Percentiles rank a stretch among this genome's conserved stretches.
phyloP scores from a whole-genome alignment of 2,888 invertebrate genomes.

The Platycnemis pennipes region DNA sequence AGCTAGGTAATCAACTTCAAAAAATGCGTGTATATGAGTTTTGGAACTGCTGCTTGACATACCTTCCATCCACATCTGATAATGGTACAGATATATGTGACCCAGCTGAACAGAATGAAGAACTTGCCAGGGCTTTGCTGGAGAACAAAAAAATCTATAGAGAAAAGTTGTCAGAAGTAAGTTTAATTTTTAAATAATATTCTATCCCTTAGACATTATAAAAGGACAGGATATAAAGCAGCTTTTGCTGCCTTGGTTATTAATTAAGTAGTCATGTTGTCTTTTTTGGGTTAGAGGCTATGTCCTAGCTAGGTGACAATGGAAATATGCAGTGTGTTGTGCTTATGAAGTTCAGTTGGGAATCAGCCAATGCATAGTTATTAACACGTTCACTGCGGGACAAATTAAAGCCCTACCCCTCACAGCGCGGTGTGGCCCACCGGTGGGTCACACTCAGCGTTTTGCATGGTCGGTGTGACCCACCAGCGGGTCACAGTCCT shows the following conservation, averaged over 20 bases:
- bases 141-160: background rate
- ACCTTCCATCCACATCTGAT: background rate
- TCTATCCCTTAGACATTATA: background rate
- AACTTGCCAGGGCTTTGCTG: background rate
- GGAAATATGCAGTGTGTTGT: no score
- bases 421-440: no score
- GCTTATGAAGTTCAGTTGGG: no score
- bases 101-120: constrained; percentile 32
- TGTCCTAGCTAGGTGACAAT: no score
- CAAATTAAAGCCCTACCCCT: no score
- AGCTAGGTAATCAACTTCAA: constrained; percentile 48
- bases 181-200: background rate
- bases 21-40: background rate
- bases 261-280: no score
- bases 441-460: no score
- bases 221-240: background rate
- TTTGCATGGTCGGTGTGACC: no score
- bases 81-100: background rate
- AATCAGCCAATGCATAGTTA: no score
- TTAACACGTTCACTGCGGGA: no score
- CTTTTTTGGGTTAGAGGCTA: no score
- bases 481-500: no score
- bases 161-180: background rate
- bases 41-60: constrained; percentile 43
- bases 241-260: background rate